These are phyloP conservation scores for Diarsia brunnea DNA, from an alignment of 2,888 invertebrate genomes.

Conservation along the genomic window DNA sequence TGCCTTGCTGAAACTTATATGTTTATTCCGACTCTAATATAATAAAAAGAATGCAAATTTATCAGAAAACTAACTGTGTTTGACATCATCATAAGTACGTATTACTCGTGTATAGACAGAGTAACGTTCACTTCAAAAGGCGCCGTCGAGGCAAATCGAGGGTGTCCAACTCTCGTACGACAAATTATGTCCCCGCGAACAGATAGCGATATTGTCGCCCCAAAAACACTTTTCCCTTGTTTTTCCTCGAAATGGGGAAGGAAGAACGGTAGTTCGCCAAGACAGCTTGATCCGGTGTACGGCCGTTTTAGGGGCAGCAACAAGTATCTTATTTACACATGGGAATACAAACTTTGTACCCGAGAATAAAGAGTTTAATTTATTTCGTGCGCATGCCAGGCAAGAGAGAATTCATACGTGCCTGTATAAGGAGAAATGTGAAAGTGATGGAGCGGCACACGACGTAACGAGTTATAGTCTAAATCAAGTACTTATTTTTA, in stretches of 20 bases:
- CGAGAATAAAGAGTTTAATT: conserved; percentile 75
- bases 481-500: conserved; percentile 75
- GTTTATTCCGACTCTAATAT: not conserved
- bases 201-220: conserved; percentile 85
- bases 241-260: conserved; percentile 83
- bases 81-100: conserved; percentile 40
- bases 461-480: conserved; percentile 72
- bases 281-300: conserved; percentile 87
- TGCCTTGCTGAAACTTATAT: not conserved
- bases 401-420: conserved; percentile 80
- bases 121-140: conserved; percentile 70
- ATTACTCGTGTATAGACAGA: conserved; percentile 33
- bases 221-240: conserved; percentile 86
- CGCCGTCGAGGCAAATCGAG: conserved; percentile 71
- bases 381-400: conserved; percentile 60
- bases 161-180: conserved; percentile 78
- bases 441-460: conserved; percentile 81
- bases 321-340: conserved; percentile 80
- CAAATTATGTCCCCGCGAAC: conserved; percentile 85
- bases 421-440: conserved; percentile 81
- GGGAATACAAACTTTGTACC: conserved; percentile 77
- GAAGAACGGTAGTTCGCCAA: conserved; percentile 84
- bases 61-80: conserved; percentile 2
- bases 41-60: not conserved
- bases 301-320: conserved; percentile 85